These are phyloP conservation scores for Calvadosia cruxmelitensis DNA, from an alignment of 30 jellyfish, hydroid and myxozoan species.

Conservation along the genomic window DNA sequence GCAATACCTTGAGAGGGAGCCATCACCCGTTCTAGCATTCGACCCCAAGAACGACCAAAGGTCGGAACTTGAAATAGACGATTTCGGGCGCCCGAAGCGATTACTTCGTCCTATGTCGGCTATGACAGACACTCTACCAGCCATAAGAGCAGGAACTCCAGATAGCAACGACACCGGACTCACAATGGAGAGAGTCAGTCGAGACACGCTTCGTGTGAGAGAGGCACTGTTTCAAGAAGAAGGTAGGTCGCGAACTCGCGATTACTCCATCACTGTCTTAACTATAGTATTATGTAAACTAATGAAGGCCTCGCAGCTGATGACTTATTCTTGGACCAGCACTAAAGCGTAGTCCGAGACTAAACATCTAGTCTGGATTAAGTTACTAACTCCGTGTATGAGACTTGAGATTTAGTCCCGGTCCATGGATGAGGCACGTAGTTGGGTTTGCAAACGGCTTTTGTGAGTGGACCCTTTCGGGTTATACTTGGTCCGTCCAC, in stretches of 20 bases:
- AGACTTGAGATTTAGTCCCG: too few species aligned
- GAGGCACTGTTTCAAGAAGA: slow-evolving; percentile 50
- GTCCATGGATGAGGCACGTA: too few species aligned
- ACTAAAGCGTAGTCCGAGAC: too few species aligned
- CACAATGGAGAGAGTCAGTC: slow-evolving; percentile 46
- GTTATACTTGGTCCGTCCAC: too few species aligned
- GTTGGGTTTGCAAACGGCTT: too few species aligned
- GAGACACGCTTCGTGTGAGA: slow-evolving; percentile 40
- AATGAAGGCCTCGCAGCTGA: too few species aligned
- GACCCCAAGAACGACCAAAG: slow-evolving; percentile 42
- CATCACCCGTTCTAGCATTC: slow-evolving; percentile 35
- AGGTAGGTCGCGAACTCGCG: slow-evolving; percentile 29
- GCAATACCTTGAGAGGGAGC: slow-evolving; percentile 29
- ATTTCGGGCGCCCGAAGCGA: slow-evolving; percentile 72
- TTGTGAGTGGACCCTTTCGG: too few species aligned
- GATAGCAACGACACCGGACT: slow-evolving; percentile 27
- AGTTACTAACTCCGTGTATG: too few species aligned
- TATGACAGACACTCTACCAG: slow-evolving; percentile 47
- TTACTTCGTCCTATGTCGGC: slow-evolving; percentile 74
- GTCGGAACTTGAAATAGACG: slow-evolving; percentile 61
- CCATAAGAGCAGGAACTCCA: slow-evolving; percentile 11
- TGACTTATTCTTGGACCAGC: too few species aligned
- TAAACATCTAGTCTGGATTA: too few species aligned
- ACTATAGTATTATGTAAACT: too few species aligned
- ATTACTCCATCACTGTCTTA: too few species aligned